Conservation (phyloP, 2,888 invertebrate species). For the Chloromyia formosa region DNA sequence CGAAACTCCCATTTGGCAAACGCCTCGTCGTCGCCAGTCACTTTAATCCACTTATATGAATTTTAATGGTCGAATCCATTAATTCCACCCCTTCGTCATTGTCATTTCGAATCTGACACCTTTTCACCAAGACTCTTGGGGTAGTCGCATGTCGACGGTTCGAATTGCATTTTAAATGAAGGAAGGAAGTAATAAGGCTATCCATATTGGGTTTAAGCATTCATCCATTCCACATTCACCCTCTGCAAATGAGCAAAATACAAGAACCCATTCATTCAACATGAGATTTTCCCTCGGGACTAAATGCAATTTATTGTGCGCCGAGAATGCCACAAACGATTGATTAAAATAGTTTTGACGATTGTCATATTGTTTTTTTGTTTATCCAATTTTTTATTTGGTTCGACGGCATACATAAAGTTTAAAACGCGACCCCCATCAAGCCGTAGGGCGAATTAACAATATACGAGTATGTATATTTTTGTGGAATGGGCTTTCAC, state of each 20-base stretch:
- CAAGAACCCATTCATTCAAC: neutral
- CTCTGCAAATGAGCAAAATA: too few relatives aligned
- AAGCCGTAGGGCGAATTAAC: neutral
- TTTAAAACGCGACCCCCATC: neutral
- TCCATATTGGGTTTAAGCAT: neutral
- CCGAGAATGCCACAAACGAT: slow-evolving; percentile 12
- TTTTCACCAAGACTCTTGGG: slow-evolving; percentile 14
- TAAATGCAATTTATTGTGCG: neutral
- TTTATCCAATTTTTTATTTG: neutral
- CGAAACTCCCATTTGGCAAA: neutral
- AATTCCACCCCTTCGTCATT: slow-evolving; percentile 18
- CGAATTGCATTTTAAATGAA: neutral
- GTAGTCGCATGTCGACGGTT: neutral
- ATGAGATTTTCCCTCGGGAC: neutral
- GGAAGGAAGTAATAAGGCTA: slow-evolving; percentile 17
- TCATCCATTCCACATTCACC: too few relatives aligned
- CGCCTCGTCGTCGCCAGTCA: neutral
- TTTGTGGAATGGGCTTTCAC: neutral
- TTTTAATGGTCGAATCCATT: slow-evolving; percentile 33
- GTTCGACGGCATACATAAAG: neutral
- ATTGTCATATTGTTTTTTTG: slow-evolving; percentile 22
- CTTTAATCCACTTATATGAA: slow-evolving; percentile 25
- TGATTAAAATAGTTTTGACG: slow-evolving; percentile 26
- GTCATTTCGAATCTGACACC: slow-evolving; percentile 30
- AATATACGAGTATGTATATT: neutral